Evolutionary conservation across 1,140 invertebrate genomes (phyloP).

Genomic region (Drosophila bocki): DNA sequence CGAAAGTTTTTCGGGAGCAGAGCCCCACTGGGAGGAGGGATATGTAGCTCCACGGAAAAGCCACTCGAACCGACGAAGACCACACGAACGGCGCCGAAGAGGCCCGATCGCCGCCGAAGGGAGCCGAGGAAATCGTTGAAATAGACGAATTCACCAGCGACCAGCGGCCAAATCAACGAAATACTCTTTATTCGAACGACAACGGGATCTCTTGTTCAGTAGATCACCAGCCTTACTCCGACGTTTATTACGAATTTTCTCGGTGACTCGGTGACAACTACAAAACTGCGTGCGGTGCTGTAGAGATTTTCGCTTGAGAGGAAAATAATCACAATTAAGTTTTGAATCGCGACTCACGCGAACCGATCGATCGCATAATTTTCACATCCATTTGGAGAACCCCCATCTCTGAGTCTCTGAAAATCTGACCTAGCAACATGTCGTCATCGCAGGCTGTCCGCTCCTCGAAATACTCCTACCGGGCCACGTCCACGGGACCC

Average conservation of each 20-base stretch:
- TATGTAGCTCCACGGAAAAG: slow-evolving; percentile 41
- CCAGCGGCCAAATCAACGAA: slow-evolving; percentile 75
- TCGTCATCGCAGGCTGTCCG: slow-evolving; percentile 91
- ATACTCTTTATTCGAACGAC: slow-evolving; percentile 86
- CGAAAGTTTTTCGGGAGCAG: slow-evolving; percentile 28
- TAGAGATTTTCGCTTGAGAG: slow-evolving; percentile 72
- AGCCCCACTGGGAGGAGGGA: slow-evolving; percentile 19
- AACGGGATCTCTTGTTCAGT: slow-evolving; percentile 85
- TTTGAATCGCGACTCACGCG: slow-evolving; percentile 55
- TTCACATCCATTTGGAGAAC: slow-evolving; percentile 35
- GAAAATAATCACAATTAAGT: slow-evolving; percentile 34
- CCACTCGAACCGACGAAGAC: slow-evolving; percentile 33
- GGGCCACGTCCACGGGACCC: slow-evolving; percentile 89
- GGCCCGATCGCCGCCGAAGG: slow-evolving; percentile 44
- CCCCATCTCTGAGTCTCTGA: slow-evolving; percentile 35
- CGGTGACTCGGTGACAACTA: slow-evolving; percentile 85
- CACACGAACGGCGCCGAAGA: slow-evolving; percentile 10
- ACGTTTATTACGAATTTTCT: slow-evolving; percentile 85
- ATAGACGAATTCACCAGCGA: slow-evolving; percentile 73
- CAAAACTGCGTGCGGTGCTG: slow-evolving; percentile 79
- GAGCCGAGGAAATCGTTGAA: slow-evolving; percentile 64
- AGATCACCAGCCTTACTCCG: slow-evolving; percentile 85
- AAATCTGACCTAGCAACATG: slow-evolving; percentile 75
- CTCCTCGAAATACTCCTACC: slow-evolving; percentile 95
- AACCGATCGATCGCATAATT: slow-evolving; percentile 44